A percentile compares a stretch with the other conserved stretches of the same genome.
These are phyloP conservation scores for Drosophila infuscata DNA, from an alignment of 2,888 invertebrate species.

Conservation along the genomic window DNA sequence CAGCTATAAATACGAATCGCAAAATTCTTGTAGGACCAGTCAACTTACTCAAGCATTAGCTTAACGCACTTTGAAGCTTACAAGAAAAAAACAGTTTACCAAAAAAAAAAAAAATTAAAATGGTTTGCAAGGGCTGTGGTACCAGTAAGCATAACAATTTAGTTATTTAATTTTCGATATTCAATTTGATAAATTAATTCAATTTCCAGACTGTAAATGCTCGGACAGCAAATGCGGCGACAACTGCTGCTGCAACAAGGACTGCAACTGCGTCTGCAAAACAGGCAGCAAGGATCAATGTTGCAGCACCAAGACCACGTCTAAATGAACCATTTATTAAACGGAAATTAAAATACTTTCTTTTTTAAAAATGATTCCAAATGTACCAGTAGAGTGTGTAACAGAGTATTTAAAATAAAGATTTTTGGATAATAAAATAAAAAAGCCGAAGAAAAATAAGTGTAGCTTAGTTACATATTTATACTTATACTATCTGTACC, in stretches of 20 bases:
- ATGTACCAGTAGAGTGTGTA: no score
- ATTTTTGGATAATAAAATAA: no score
- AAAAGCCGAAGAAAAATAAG: no score
- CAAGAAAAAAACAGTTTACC: background rate
- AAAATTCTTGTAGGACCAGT: background rate
- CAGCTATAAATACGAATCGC: constrained; percentile 57
- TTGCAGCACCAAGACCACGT: constrained; percentile 58
- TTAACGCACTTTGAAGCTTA: constrained; percentile 12
- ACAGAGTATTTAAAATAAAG: no score
- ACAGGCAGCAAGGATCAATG: constrained; percentile 72
- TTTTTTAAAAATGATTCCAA: no score
- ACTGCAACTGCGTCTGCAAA: constrained; percentile 74
- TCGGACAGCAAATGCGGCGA: constrained; percentile 66
- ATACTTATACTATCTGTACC: no score
- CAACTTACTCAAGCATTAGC: constrained; percentile 5
- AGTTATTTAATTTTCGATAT: background rate
- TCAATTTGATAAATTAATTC: background rate
- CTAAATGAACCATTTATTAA: constrained; percentile 23
- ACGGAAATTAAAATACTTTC: background rate
- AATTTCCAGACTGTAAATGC: constrained; percentile 68
- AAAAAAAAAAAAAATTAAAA: constrained; percentile 38
- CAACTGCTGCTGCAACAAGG: constrained; percentile 69
- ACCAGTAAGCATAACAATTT: constrained; percentile 56
- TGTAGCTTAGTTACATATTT: no score
- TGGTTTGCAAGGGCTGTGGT: constrained; percentile 75